Base-by-base conservation (phyloP, 2,888 invertebrate species). In the Caradrina kadenii region DNA sequence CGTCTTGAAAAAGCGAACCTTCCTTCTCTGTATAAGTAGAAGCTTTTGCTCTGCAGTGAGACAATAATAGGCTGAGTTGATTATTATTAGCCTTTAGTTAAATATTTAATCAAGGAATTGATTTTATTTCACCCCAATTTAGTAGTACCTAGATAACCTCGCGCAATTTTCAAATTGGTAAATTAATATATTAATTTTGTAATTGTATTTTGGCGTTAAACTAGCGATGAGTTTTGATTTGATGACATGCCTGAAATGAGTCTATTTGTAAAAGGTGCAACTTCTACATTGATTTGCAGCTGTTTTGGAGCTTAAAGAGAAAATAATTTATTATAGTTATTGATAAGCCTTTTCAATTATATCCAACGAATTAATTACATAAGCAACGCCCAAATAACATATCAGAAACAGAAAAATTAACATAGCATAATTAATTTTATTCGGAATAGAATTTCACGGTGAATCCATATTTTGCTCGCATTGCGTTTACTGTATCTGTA, bases 381-480 rank as follows among this genome's bases (percentile, higher is more conserved):
- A 19, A 21, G 2, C 3, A 15, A 50, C 1, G 19, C 4, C 10
- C 1, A 35, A 31, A 50, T 0, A 39, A 39, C 2, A 17, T 31
- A 17, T 52, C 0, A 17, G 39, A 2, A 62, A 13, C 1, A 50
- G 1, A 31, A 45, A 22, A 8, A 0, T 13, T 15, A 22, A 35
- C 17, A 42, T 17, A 52, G 13, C 3, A 53, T 19, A 59, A 19
- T n/a, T 19, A 59, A 19, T n/a, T 26, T 65, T 52, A 61, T 45
- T 45, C 5, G 5, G 53, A 69, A 69, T 66, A 58, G n/a, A 55
- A 80, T 73, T 63, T 62, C 54, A 53, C 52, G 81, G 81, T 82
- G 83, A 86, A 85, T 89, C 83, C 88, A 88, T 87, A 89, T 91
- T 89, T 89, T 84, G 87, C 87, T 84, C 87, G 82, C 82, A 86